Base-by-base conservation (phyloP, 2,113 vertebrate genomes). In the Cnemophilus loriae region DNA sequence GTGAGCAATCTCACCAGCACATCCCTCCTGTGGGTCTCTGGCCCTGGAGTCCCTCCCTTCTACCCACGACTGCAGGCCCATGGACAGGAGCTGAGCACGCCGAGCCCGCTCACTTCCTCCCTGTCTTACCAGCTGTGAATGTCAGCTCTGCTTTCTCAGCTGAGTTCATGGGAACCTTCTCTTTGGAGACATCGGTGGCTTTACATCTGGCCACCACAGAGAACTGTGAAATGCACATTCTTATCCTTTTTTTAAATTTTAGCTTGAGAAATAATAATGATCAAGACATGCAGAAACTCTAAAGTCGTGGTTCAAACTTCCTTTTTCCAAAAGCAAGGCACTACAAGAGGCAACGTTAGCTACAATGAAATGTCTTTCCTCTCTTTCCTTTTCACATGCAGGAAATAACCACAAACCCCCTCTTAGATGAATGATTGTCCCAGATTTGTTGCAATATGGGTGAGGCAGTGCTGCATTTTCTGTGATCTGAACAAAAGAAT, bases 11-110 rank as follows among this genome's bases (percentile, higher is more conserved):
- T 57, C 79, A n/a, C 13, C 2, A 0, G 24, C 44, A 60, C 55
- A 28, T 1, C 2, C 22, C n/a, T 75, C 46, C n/a, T 39, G 53
- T 2, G 22, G 30, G 24, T 14, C 41, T 15, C 2, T 2, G 41
- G 57, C 14, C 21, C 37, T 11, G 44, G 3, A 11, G 4, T 4
- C n/a, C 37, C 63, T 50, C 49, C 53, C 47, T 13, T 13, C 11
- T n/a, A 35, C 1, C 47, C 18, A 0, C 0, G 15, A 21, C 10
- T 18, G n/a, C 4, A 5, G 9, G 24, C 33, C 79, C 64, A 37
- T 0, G 14, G n/a, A n/a, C 46, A 64, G 53, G 18, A 52, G 70
- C 55, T 6, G 9, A 81, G 77, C 30, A 13, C 2, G 0, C 11
- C 0, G 5, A 65, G 53, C 93, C 89, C 84, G n/a, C 87, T 90